Evolutionary conservation across 92 coral and sea anemone genomes (phyloP), one percentile per base, ranked within the genome.

Genomic region (Parazoanthus swiftii): DNA sequence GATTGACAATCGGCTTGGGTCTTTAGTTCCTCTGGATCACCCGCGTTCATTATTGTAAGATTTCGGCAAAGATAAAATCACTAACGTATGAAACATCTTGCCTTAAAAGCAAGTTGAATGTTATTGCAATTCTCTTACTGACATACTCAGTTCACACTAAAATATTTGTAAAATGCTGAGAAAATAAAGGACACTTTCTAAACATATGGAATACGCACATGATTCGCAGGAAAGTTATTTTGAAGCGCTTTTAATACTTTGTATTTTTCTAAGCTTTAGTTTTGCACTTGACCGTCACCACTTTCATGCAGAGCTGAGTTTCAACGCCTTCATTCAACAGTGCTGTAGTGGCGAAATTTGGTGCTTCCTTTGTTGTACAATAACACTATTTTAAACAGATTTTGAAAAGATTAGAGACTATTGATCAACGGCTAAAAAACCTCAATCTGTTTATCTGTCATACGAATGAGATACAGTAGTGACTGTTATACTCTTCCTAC

Each of bases 71-170:
- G 87, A 84, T 84, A 84, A 84, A 59, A 84, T 43, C 79, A 15
- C 26, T 39, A 66, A 67, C 75, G 50, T 10, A 35, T 44, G 75
- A 84, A 84, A 71, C 68, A 84, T 84, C 56, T 84, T 84, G 59
- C 87, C 78, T 74, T 84, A 84, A 84, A 71, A 84, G 87, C 79
- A 50, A 84, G 79, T 84, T 68, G 46, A 56, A 84, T 84, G 87
- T 84, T 84, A 72, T 84, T 84, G 43, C 68, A 84, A 84, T 70
- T 75, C 35, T 46, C 35, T 71, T 16, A 33, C 72, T 84, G 78
- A 48, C 79, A 84, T 39, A 43, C 79, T 42, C 46, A 23, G 75
- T 84, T 71, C 79, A 46, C 79, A 84, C 79, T 71, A 46, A 72
- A 84, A 84, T 84, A 84, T 84, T 83, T 84, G 68, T 48, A 16